Evolutionary conservation across 1,140 invertebrate genomes (phyloP), one percentile per base, ranked within the genome.

Genomic region (Meloidogyne hapla): DNA sequence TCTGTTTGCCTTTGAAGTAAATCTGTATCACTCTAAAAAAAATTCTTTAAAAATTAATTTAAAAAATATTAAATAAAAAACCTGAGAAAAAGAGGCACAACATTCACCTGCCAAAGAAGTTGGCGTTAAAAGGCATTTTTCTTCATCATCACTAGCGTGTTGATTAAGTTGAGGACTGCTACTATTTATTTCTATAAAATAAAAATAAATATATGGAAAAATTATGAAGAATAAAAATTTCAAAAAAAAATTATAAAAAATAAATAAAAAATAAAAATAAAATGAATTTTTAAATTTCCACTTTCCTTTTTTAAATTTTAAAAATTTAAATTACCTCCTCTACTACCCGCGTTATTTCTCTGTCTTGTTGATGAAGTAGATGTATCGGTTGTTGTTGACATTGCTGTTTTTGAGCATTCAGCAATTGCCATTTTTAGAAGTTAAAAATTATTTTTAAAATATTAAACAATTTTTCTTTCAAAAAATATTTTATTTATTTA

Each of bases 71-170:
- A 21, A 21, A 12, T 23, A 45, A 18, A 13, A 63, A 61, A 73
- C 71, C 42, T 73, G 62, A 13, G 77, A 65, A 69, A 70, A 75
- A 74, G 25, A 62, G 42, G 71, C 71, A 74, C 25, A 45, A 68
- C 13, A 28, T 62, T 68, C 13, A 38, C 61, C 42, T 73, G 75
- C 71, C 48, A 56, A 56, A 18, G 73, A 77, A 61, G 63, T 77
- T 25, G 76, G 74, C 73, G 76, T 77, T 68, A 77, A 48, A 72
- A 77, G 76, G 48, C 76, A 77, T 56, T 77, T 77, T 42, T 77
- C 66, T 56, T 77, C 76, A 40, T 77, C 76, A 69, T 77, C 76
- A 62, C 68, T 75, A 33, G 38, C 75, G 28, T 75, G 70, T 18
- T 75, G 75, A 21, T 40, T 38, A 42, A 74, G 28, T 26, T 56